These are phyloP conservation scores for Cybosia mesomella DNA, from an alignment of 2,888 invertebrate species.

Conservation along the genomic window DNA sequence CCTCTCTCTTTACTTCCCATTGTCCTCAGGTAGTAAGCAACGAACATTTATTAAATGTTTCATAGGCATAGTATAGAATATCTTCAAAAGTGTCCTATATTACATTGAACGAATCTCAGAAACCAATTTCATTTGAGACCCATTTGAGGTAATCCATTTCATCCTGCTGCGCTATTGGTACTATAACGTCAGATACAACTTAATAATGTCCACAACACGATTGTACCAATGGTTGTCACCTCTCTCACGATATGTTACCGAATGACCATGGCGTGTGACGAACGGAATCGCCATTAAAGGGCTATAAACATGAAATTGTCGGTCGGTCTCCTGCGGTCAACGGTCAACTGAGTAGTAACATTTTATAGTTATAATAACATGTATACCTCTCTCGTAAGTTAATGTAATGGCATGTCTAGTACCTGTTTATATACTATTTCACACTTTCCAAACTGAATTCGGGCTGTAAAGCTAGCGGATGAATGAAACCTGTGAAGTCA, in stretches of 20 bases:
- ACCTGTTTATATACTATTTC: conserved; percentile 52
- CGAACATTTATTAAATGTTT: too few relatives aligned
- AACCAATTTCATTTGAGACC: not conserved
- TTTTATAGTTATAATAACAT: conserved; percentile 21
- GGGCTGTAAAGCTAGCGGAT: conserved; percentile 28
- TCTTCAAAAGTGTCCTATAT: not conserved
- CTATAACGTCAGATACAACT: not conserved
- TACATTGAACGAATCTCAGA: conserved; percentile 5
- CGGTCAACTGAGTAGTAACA: conserved; percentile 51
- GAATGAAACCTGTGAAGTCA: not conserved
- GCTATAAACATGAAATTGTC: conserved; percentile 58
- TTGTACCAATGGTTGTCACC: conserved; percentile 24
- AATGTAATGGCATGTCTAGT: conserved; percentile 38
- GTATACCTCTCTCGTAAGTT: conserved; percentile 22
- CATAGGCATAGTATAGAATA: too few relatives aligned
- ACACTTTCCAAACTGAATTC: conserved; percentile 49
- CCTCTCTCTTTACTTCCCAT: not conserved
- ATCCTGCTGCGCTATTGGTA: conserved; percentile 11
- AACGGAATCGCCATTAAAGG: conserved; percentile 51
- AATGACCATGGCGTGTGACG: conserved; percentile 35
- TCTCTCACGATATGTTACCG: conserved; percentile 37
- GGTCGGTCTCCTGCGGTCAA: conserved; percentile 62
- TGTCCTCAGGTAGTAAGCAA: not conserved
- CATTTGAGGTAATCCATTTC: not conserved
- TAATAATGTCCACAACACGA: not conserved